Conservation (phyloP, 2,113 vertebrate species). For the Sylvia atricapilla region DNA sequence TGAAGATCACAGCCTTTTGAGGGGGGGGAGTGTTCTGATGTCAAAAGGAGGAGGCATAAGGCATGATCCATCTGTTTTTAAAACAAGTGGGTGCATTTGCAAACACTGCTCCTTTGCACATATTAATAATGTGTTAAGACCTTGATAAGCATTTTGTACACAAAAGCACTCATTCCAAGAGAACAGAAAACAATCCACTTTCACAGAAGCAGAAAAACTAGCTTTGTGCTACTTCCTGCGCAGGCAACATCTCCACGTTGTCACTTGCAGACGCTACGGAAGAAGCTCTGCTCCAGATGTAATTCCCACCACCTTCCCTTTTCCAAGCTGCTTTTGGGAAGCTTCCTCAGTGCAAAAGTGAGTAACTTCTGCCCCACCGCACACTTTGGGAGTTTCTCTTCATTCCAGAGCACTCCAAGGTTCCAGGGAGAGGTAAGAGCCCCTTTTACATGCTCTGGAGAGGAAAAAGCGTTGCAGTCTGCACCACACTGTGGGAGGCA, state of each 20-base stretch:
- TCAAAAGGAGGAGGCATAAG: background rate
- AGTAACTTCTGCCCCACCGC: background rate
- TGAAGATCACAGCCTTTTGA: background rate
- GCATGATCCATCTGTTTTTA: background rate
- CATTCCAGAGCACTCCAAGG: background rate
- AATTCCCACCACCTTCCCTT: background rate
- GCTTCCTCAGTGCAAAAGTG: background rate
- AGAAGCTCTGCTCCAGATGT: background rate
- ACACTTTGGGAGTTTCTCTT: background rate
- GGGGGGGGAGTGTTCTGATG: background rate
- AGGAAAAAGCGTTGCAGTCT: fast-evolving
- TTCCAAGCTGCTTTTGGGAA: background rate
- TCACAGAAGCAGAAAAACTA: background rate
- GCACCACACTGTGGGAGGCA: background rate
- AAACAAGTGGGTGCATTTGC: background rate
- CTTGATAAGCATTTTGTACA: background rate
- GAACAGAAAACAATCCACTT: background rate
- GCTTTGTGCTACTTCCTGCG: background rate
- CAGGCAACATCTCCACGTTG: background rate
- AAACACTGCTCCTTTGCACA: background rate
- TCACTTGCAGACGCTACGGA: background rate
- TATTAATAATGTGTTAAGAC: background rate
- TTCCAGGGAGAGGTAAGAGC: fast-evolving
- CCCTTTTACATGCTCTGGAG: fast-evolving
- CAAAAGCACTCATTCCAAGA: background rate